These are phyloP conservation scores for Chiloscyllium plagiosum DNA, from an alignment of 2,113 vertebrate species.

Conservation along the genomic window DNA sequence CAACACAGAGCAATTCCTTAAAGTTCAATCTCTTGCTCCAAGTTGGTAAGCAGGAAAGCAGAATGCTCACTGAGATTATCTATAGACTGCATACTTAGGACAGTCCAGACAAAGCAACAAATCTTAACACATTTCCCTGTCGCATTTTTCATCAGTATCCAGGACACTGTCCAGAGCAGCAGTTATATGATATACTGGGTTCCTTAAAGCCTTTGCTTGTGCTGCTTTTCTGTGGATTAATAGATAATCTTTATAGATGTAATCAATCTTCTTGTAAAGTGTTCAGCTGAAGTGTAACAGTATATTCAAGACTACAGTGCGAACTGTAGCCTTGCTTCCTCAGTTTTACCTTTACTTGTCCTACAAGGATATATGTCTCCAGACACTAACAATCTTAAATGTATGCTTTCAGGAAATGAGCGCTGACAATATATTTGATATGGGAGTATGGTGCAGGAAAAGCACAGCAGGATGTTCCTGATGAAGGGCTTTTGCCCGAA, in stretches of 20 bases:
- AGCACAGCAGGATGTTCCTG: no score
- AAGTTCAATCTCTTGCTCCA: not conserved
- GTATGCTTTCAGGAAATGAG: not conserved
- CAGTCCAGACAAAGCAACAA: not conserved
- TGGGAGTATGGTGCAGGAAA: not conserved
- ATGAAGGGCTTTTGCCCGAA: no score
- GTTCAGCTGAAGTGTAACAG: not conserved
- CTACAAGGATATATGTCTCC: not conserved
- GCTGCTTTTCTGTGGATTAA: not conserved
- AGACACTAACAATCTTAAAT: not conserved
- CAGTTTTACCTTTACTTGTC: not conserved
- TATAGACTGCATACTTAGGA: not conserved
- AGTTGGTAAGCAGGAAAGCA: not conserved
- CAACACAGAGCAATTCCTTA: not conserved
- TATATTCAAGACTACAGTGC: not conserved
- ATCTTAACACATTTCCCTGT: not conserved
- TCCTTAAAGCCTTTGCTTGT: not conserved
- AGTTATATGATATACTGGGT: not conserved
- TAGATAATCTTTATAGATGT: not conserved
- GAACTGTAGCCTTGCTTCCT: not conserved
- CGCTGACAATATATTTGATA: not conserved
- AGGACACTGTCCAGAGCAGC: not conserved
- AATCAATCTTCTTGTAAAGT: not conserved
- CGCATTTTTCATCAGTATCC: not conserved
- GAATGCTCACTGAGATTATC: not conserved